Evolutionary conservation across 1,140 invertebrate species (phyloP).

Genomic region (Drosophila arizonae): DNA sequence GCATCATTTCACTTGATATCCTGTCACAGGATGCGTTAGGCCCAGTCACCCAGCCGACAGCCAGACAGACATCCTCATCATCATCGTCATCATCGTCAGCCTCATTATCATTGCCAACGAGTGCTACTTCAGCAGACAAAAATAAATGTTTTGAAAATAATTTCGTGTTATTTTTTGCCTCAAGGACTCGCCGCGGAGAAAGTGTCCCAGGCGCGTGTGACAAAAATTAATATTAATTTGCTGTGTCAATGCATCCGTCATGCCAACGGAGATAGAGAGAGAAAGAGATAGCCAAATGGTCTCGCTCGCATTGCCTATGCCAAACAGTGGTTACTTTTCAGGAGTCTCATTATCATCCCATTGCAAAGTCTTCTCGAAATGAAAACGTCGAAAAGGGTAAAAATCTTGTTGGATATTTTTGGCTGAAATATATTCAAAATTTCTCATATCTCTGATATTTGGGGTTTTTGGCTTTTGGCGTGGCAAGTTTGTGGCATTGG

Average conservation of each 20-base stretch:
- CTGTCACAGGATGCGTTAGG: constrained; percentile 73
- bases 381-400: constrained; percentile 2
- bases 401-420: constrained; percentile 16
- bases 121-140: constrained; percentile 48
- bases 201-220: constrained; percentile 78
- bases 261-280: constrained; percentile 33
- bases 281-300: constrained; percentile 44
- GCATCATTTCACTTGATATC: constrained; percentile 82
- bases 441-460: constrained; percentile 30
- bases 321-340: constrained; percentile 71
- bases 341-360: constrained; percentile 60
- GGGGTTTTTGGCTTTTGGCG: constrained; percentile 38
- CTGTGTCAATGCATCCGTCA: constrained; percentile 81
- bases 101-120: constrained; percentile 44
- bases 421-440: constrained; percentile 59
- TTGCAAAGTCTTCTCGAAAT: background rate
- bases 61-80: constrained; percentile 33
- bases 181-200: constrained; percentile 19
- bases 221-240: constrained; percentile 83
- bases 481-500: constrained; percentile 2
- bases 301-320: background rate
- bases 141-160: constrained; percentile 80
- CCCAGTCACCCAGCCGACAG: constrained; percentile 45
- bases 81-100: constrained; percentile 37
- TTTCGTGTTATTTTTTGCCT: constrained; percentile 60